phyloP scores from a whole-genome alignment of 2,113 vertebrate genomes.

The Pyxicephalus adspersus region DNA sequence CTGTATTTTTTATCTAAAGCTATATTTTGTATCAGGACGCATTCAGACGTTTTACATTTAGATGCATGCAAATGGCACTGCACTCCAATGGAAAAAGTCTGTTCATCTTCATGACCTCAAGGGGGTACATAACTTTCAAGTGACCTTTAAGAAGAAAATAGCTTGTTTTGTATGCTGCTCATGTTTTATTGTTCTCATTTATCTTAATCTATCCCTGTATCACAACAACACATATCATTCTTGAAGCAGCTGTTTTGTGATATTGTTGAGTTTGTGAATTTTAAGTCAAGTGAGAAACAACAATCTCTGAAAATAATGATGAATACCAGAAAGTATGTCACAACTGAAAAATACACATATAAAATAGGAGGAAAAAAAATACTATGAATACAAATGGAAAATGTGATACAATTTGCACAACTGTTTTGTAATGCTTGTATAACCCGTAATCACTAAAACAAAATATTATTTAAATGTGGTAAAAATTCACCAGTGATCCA shows the following conservation, averaged over 20 bases:
- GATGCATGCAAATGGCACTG: too few species aligned
- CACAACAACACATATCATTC: too few species aligned
- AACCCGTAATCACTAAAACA: constrained; percentile 46
- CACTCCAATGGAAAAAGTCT: too few species aligned
- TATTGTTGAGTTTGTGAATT: not conserved
- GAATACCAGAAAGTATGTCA: constrained; percentile 26
- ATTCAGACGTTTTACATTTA: too few species aligned
- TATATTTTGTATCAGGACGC: too few species aligned
- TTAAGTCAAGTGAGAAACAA: not conserved
- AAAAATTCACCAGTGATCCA: constrained; percentile 45
- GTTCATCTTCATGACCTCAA: too few species aligned
- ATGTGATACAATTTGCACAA: constrained; percentile 41
- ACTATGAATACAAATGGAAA: constrained; percentile 36
- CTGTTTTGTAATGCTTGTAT: constrained; percentile 48
- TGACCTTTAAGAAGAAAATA: too few species aligned
- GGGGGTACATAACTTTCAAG: too few species aligned
- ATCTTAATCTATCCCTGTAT: too few species aligned
- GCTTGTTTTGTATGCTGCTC: too few species aligned
- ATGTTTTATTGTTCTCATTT: too few species aligned
- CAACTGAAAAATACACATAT: constrained; percentile 15
- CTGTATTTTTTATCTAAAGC: too few species aligned
- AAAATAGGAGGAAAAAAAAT: constrained; percentile 10
- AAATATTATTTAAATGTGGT: constrained; percentile 52
- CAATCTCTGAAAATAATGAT: constrained; percentile 21
- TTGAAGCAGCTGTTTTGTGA: not conserved